Conservation (phyloP, 1,140 invertebrate species). For the Drosophila lacertosa region DNA sequence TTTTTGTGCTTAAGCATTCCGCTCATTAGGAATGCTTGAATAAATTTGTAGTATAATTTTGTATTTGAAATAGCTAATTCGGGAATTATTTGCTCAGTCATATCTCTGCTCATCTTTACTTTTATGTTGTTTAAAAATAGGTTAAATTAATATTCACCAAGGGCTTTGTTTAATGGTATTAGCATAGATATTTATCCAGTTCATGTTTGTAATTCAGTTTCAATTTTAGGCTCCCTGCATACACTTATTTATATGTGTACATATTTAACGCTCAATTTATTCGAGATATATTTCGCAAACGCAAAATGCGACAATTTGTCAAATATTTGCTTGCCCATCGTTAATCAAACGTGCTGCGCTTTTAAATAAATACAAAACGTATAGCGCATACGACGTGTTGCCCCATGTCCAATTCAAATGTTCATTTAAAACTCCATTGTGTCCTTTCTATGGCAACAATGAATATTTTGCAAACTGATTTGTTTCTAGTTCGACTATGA, state of each 20-base stretch:
- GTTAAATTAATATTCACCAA: constrained; percentile 28
- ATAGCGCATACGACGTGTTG: constrained; percentile 33
- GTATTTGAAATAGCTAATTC: constrained; percentile 54
- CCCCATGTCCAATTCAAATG: not conserved
- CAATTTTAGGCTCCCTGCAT: too few relatives aligned
- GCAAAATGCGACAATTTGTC: constrained; percentile 3
- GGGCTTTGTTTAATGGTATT: constrained; percentile 24
- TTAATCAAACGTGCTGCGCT: constrained; percentile 5
- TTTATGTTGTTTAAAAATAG: constrained; percentile 33
- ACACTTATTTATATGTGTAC: not conserved
- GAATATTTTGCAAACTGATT: constrained; percentile 18
- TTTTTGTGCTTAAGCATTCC: constrained; percentile 18
- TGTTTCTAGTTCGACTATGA: constrained; percentile 3
- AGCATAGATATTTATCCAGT: constrained; percentile 18
- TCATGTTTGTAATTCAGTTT: constrained; percentile 41
- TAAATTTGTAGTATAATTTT: constrained; percentile 66
- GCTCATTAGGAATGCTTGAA: constrained; percentile 70
- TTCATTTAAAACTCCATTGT: constrained; percentile 28
- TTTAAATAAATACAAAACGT: constrained; percentile 23
- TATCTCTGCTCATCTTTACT: constrained; percentile 30
- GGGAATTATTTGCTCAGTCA: constrained; percentile 64
- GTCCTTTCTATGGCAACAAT: constrained; percentile 16
- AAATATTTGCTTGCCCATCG: constrained; percentile 18
- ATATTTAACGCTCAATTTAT: constrained; percentile 21
- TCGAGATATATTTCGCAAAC: not conserved